These are phyloP conservation scores for Stegodyphus mimosarum DNA, from an alignment of 1,140 invertebrate species.

Conservation along the genomic window DNA sequence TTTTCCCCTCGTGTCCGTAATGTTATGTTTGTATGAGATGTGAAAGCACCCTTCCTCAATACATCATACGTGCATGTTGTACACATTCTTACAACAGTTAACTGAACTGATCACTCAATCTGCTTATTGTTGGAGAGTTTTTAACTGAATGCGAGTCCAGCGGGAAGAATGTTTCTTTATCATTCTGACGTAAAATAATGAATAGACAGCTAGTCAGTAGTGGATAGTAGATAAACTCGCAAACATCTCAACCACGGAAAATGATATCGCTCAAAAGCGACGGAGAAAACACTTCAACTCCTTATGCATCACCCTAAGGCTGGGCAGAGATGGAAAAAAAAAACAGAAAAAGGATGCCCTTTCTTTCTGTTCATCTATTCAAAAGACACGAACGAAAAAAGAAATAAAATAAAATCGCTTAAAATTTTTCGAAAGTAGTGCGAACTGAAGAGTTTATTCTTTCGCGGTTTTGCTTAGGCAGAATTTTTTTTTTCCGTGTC, in stretches of 20 bases:
- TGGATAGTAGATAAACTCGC: too few species aligned
- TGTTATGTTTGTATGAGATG: too few species aligned
- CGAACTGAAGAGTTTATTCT: slow-evolving; percentile 23
- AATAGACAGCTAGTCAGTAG: too few species aligned
- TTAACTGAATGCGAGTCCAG: too few species aligned
- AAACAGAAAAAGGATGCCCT: neutral
- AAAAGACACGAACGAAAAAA: slow-evolving; percentile 12
- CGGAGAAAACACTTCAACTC: slow-evolving; percentile 30
- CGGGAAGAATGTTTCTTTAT: too few species aligned
- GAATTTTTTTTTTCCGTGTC: slow-evolving; percentile 1
- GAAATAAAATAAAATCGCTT: slow-evolving; percentile 1
- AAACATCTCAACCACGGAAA: slow-evolving; percentile 4
- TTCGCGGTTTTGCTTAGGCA: slow-evolving; percentile 15
- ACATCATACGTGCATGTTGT: too few species aligned
- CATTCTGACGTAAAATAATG: too few species aligned
- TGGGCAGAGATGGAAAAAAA: neutral
- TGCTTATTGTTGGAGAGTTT: too few species aligned
- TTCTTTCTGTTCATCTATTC: slow-evolving; percentile 8
- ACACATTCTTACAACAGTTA: too few species aligned
- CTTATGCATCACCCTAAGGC: neutral
- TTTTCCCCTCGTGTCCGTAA: too few species aligned
- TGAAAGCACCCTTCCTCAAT: too few species aligned
- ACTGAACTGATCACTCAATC: too few species aligned
- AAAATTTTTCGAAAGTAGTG: slow-evolving; percentile 5
- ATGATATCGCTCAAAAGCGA: slow-evolving; percentile 20